These are phyloP conservation scores for Cynopterus brachyotis DNA, from an alignment of 2,113 vertebrate species.

Conservation along the genomic window DNA sequence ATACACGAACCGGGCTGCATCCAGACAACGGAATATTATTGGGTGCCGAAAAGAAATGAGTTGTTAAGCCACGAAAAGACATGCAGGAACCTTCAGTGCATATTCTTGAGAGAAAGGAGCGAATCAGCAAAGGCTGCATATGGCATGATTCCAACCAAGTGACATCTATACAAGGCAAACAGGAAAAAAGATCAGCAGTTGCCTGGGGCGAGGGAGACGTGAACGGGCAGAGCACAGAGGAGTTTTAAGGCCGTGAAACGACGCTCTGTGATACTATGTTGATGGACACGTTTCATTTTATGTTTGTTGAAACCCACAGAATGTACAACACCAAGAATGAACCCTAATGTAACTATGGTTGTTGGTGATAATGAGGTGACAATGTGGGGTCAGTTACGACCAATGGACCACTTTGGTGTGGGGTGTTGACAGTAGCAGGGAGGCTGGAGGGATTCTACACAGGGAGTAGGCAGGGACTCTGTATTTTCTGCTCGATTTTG, in stretches of 20 bases:
- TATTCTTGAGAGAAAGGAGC: background rate
- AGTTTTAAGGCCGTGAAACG: background rate
- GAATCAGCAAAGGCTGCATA: background rate
- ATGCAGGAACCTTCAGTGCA: background rate
- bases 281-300: background rate
- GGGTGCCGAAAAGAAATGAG: background rate
- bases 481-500: background rate
- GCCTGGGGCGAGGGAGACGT: background rate
- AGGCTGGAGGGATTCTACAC: background rate
- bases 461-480: background rate
- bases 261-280: background rate
- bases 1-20: background rate
- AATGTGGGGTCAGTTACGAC: background rate
- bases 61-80: background rate
- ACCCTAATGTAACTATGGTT: background rate
- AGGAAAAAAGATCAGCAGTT: background rate
- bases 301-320: background rate
- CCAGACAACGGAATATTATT: background rate
- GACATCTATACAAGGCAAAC: background rate
- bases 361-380: background rate
- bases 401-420: background rate
- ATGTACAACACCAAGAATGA: background rate
- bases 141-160: background rate
- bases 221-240: background rate
- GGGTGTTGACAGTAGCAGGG: background rate